Conservation (phyloP, 2,888 invertebrate species). For the Scaptomyza caliginosa region DNA sequence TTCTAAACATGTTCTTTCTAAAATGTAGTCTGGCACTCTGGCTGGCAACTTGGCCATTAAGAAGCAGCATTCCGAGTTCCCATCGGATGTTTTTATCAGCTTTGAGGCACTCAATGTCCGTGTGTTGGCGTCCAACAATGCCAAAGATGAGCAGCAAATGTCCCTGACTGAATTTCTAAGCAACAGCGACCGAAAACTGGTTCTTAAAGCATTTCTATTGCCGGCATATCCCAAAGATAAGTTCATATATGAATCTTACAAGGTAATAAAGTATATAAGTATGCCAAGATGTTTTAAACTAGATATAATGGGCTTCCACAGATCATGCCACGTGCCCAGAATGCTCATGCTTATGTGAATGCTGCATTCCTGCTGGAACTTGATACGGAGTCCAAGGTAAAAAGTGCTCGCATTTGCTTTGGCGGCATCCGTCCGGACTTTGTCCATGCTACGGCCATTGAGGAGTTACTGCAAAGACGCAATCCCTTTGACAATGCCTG, state of each 20-base stretch:
- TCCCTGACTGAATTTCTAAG: slow-evolving; percentile 86
- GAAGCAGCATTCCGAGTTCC: slow-evolving; percentile 87
- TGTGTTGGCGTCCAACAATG: slow-evolving; percentile 59
- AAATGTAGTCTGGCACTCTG: slow-evolving; percentile 87
- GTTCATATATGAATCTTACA: slow-evolving; percentile 87
- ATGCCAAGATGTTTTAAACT: too few relatives aligned
- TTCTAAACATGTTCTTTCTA: too few relatives aligned
- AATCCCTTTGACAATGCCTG: slow-evolving; percentile 83
- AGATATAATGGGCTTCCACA: too few relatives aligned
- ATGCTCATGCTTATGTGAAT: slow-evolving; percentile 91
- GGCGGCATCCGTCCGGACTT: slow-evolving; percentile 87
- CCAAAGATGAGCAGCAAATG: slow-evolving; percentile 84
- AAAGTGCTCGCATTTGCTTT: slow-evolving; percentile 86
- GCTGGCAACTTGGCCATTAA: slow-evolving; percentile 90
- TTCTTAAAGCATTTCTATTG: slow-evolving; percentile 87
- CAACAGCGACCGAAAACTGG: slow-evolving; percentile 86
- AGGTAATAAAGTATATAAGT: slow-evolving; percentile 84
- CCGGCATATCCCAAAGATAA: slow-evolving; percentile 85
- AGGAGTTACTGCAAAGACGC: slow-evolving; percentile 84
- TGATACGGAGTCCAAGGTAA: slow-evolving; percentile 81
- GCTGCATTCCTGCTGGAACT: slow-evolving; percentile 89
- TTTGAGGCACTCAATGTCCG: slow-evolving; percentile 82
- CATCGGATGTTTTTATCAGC: slow-evolving; percentile 88
- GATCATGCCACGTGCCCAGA: slow-evolving; percentile 91
- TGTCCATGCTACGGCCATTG: slow-evolving; percentile 86